Evolutionary conservation across 2,888 invertebrate genomes (phyloP), one percentile per base, ranked within the genome.

Genomic region (Craniophora ligustri): DNA sequence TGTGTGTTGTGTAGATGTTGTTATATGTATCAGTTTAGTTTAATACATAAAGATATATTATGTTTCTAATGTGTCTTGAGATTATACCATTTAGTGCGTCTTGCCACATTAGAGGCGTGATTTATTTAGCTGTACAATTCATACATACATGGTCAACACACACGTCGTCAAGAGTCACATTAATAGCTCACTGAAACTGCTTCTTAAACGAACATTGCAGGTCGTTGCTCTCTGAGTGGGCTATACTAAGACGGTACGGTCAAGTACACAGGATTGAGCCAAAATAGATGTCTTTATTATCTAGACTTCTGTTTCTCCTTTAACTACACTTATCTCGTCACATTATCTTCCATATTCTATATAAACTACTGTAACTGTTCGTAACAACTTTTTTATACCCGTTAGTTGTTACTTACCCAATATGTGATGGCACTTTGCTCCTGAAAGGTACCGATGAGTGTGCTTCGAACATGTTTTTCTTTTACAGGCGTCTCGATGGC

Each of bases 381-480:
- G n/a, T 26, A 3, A n/a, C 2, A 26, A 26, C n/a, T n/a, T n/a
- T n/a, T 26, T 1, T n/a, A n/a, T 26, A n/a, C n/a, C n/a, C n/a
- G n/a, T 26, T 0, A n/a, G 2, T 26, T 2, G 18, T 5, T 36
- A 13, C 64, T 80, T 84, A 94, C 95, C 99, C 99, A 99, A 91
- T 99, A 99, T 14, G 97, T 96, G 81, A 96, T 95, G 8, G 97
- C 98, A 76, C 98, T 98, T 88, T 98, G 97, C 78, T 98, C 98
- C 81, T 98, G 97, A 87, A 98, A 98, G 14, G 98, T 98, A 21
- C 98, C 98, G 75, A 99, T 98, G 79, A 99, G 98, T 8, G 98
- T 96, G 82, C 97, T 97, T 71, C 99, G 95, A 34, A 99, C 98
- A 96, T 99, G 99, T 95, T 99, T 99, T 86, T 99, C 98, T 92